Base-by-base conservation (phyloP, 2,888 invertebrate genomes). In the Epiblema foenella region DNA sequence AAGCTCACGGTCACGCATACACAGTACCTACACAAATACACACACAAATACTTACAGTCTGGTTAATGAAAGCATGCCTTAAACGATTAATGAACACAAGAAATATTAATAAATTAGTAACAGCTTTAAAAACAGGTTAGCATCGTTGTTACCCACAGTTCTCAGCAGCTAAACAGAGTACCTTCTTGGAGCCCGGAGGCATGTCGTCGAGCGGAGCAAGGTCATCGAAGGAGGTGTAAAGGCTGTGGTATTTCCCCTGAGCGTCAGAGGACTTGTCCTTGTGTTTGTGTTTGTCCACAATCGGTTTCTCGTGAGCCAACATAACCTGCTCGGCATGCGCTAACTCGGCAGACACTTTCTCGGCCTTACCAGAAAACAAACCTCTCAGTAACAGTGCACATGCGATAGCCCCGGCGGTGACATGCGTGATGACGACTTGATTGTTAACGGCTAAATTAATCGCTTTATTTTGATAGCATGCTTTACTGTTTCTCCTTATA, bases 331-430 rank as follows among this genome's bases (percentile, higher is more conserved):
- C 92, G 62, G 93, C 93, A 86, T 91, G 92, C 85, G 85, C 90
- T 92, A 93, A 89, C 84, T 92, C 93, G 83, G 87, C 90, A 85
- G 92, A 86, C 91, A 93, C 88, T 85, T 86, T 83, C 91, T 91
- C 92, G 88, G 93, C 93, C 91, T 92, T 93, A 77, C 89, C 89
- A 89, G 88, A 91, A 92, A 93, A 92, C 86, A 93, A 89, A 92
- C 89, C 90, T 88, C 86, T 89, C 87, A 90, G 81, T 91, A 79
- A 85, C 77, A 84, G 81, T 77, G 75, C 76, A 79, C 78, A 81
- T 78, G 80, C 78, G 77, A 77, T 78, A 78, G 74, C 75, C 65
- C 72, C 72, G 67, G 60, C 65, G 79, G 79, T 78, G 78, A 39
- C 78, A 85, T 82, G 84, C 84, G 81, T 77, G 68, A 42, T 70